Conservation (phyloP, 2,888 invertebrate species). For the Dioctria linearis region DNA sequence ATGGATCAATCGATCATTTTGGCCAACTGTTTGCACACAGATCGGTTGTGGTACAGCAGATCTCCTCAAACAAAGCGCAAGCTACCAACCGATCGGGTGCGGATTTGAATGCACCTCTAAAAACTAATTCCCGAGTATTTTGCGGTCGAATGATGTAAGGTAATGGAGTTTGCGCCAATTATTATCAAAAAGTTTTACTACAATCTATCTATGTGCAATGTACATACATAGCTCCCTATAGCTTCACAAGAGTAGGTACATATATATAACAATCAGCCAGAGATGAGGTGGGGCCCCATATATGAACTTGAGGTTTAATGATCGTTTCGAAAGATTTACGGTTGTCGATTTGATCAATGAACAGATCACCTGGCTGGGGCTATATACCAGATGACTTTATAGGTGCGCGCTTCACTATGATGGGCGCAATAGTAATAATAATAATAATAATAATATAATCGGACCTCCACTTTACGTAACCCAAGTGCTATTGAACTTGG, state of each 20-base stretch:
- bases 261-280: neutral
- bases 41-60: neutral
- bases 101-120: neutral
- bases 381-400: neutral
- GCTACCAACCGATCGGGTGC: neutral
- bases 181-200: neutral
- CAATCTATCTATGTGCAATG: too few species aligned
- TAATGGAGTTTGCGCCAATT: conserved; percentile 10
- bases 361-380: neutral
- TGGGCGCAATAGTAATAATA: too few species aligned
- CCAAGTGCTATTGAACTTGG: conserved; percentile 37
- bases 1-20: conserved; percentile 42
- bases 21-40: conserved; percentile 18
- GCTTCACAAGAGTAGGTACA: too few species aligned
- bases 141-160: neutral
- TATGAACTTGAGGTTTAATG: neutral
- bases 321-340: conserved; percentile 27
- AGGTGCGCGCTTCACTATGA: too few species aligned
- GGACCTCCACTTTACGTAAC: conserved; percentile 29
- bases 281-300: conserved; percentile 2
- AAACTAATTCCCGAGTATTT: conserved; percentile 14
- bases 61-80: conserved; percentile 3
- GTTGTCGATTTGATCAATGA: conserved; percentile 39
- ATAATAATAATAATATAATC: neutral
- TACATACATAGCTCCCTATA: too few species aligned